phyloP scores from a whole-genome alignment of 2,797 vertebrate genomes.

The Malurus splendens region DNA sequence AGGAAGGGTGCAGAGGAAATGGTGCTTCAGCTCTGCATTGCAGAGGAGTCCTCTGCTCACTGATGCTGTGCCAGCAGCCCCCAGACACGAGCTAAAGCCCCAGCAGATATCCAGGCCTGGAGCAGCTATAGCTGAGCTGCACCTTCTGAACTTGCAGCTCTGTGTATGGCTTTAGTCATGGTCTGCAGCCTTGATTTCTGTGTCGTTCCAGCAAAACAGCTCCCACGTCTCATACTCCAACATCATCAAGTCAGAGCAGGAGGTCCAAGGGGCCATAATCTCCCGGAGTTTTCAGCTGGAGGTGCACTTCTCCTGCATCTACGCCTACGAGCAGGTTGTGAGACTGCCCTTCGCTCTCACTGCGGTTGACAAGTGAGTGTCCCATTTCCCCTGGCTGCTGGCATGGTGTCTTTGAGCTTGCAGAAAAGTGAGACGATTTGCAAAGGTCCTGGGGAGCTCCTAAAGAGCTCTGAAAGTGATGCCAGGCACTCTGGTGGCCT shows the following conservation, averaged over 20 bases:
- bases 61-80: not conserved
- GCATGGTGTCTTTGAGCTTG: not conserved
- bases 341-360: conserved; percentile 32
- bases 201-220: conserved; percentile 49
- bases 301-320: conserved; percentile 59
- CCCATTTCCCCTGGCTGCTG: not conserved
- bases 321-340: conserved; percentile 50
- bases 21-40: not conserved
- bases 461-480: not conserved
- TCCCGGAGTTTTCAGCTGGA: conserved; percentile 22
- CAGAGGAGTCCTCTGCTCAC: not conserved
- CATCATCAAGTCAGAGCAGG: not conserved
- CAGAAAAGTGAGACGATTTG: not conserved
- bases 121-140: not conserved
- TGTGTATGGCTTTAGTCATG: not conserved
- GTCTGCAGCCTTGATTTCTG: not conserved
- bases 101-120: not conserved
- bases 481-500: not conserved
- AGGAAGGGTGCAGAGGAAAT: not conserved
- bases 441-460: not conserved
- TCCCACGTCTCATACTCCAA: conserved; percentile 53
- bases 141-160: not conserved
- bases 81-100: not conserved
- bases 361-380: conserved; percentile 54
- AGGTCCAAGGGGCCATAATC: not conserved